Evolutionary conservation across 53 echinoderm and acorn worm genomes (phyloP).

Genomic region (Patiria pectinifera): DNA sequence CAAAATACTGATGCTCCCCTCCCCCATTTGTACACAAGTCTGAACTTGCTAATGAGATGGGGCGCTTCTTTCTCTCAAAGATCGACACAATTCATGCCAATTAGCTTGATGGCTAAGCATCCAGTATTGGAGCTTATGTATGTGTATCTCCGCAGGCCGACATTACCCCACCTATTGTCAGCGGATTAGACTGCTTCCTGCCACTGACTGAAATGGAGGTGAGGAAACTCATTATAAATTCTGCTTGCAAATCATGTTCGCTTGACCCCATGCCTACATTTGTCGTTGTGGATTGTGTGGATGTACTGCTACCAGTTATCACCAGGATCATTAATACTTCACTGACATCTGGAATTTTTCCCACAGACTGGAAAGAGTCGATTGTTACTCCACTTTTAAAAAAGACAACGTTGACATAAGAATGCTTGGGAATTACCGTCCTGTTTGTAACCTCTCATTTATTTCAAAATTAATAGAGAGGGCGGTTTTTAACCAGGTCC

Average conservation of each 20-base stretch:
- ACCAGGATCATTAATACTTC: constrained; percentile 38
- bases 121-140: no score
- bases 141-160: no score
- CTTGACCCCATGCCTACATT: constrained; percentile 44
- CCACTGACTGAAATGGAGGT: constrained; percentile 21
- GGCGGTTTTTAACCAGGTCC: constrained; percentile 46
- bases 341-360: not conserved
- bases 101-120: not conserved
- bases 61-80: not conserved
- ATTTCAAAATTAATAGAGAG: constrained; percentile 28
- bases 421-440: constrained; percentile 18
- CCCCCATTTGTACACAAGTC: not conserved
- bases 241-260: not conserved
- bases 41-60: constrained; percentile 21
- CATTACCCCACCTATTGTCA: no score
- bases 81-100: not conserved
- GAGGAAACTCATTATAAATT: not conserved
- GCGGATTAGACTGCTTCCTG: not conserved
- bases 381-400: not conserved
- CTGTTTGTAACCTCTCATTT: constrained; percentile 25
- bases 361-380: not conserved
- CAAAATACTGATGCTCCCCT: no score
- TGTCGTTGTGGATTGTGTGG: constrained; percentile 36
- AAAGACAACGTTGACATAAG: not conserved
- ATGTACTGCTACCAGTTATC: constrained; percentile 37